Evolutionary conservation across 1,140 invertebrate species (phyloP), one percentile per base, ranked within the genome.

Genomic region (Drosophila sucinea): DNA sequence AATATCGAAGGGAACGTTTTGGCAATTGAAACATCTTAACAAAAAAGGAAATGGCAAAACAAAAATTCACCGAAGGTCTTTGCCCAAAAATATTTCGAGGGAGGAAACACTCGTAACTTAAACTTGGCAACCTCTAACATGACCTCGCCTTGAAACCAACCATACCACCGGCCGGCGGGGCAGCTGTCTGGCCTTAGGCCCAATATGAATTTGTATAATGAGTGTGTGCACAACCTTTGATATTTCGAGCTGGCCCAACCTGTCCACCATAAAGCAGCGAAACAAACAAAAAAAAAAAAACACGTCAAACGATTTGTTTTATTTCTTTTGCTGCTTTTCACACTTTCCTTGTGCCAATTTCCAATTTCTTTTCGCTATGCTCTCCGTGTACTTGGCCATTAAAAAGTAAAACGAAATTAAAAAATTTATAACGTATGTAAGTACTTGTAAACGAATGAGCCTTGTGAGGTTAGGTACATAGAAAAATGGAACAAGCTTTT

Each of bases 281-380:
- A 75, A 30, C 1, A 25, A 23, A 47, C n/a, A 25, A 47, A 47
- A 47, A 47, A 56, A 56, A 4, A 51, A 58, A 58, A 58, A 58
- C 51, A 67, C 77, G 17, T 67, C 60, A 73, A 51, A 67, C 66
- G 63, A 86, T 87, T 86, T 75, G 69, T 60, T 73, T 68, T 76
- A 44, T 51, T 61, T 69, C 70, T 84, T 84, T 66, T 70, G 79
- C 73, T 77, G 84, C 83, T 89, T 79, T 87, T 89, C 84, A 87
- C 84, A 87, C 83, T 87, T 87, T 87, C 83, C 77, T 83, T 87
- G 83, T 71, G 83, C 83, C 79, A 87, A 83, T 86, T 86, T 70
- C 57, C 80, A 83, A 79, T 87, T 87, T 77, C 79, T 73, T 79
- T 89, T 83, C 87, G 55, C 73, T 86, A 74, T 65, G 65, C 27